Evolutionary conservation across 2,888 invertebrate genomes (phyloP), one percentile per base, ranked within the genome.

Genomic region (Parnassius orleans): DNA sequence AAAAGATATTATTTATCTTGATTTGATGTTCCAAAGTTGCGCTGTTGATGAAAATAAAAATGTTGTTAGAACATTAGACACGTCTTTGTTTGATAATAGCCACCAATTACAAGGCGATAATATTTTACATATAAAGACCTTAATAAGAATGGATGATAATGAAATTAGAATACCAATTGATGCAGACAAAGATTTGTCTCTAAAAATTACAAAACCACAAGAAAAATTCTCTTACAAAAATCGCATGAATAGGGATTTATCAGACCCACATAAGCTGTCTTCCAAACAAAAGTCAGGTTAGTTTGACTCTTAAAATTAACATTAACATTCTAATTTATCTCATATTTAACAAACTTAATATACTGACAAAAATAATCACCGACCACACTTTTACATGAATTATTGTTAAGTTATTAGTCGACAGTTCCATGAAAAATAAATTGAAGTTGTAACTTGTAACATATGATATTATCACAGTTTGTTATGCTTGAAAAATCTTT

Each of bases 1-100:
- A 51, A 54, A 56, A 52, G 59, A 68, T n/a, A n/a, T 46, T 5
- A 41, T 55, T 48, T 41, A 46, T 60, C 52, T 60, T 41, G 50
- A 86, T 57, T 67, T 90, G 54, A 80, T 76, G 57, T 81, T 88
- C 65, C 80, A 82, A 61, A 79, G 74, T 15, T 81, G 78, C 51
- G 1, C 69, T 9, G 77, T 80, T 61, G 72, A 80, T 10, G 72
- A 77, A 56, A 79, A 82, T 53, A 72, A 80, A 68, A 76, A 69
- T 65, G 66, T 77, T 52, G 60, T 88, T 12, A 79, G 71, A 73
- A 80, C 81, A 56, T 71, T 83, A 55, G 74, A 82, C 47, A 60
- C 73, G 12, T 61, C 64, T 14, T 24, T 44, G 1, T 65, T 65
- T 33, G 54, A 72, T 60, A 65, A 70, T n/a, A 52, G 66, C 41